phyloP scores from a whole-genome alignment of 2,113 vertebrate genomes.

The Heptranchias perlo region DNA sequence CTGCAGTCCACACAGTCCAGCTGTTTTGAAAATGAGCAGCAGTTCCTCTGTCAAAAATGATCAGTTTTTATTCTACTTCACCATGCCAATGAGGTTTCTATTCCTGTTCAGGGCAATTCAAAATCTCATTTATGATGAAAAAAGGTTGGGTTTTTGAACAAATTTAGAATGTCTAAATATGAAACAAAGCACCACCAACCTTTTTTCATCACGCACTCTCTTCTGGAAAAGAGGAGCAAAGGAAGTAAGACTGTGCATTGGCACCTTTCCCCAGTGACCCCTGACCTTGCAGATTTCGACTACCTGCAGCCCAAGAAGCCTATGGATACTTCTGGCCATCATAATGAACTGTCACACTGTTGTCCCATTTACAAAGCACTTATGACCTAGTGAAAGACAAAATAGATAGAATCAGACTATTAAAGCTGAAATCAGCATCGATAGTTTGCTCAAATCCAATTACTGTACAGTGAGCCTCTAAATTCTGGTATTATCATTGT shows the following conservation, averaged over 20 bases:
- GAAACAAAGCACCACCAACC: conserved; percentile 67
- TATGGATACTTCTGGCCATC: conserved; percentile 48
- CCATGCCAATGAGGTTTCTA: not conserved
- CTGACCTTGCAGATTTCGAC: conserved; percentile 49
- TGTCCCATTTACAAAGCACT: conserved; percentile 41
- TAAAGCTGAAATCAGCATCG: conserved; percentile 2
- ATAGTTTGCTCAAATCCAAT: not conserved
- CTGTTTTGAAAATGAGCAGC: not conserved
- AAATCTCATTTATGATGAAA: conserved; percentile 49
- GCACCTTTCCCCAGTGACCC: conserved; percentile 50
- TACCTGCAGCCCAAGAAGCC: conserved; percentile 52
- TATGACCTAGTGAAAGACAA: conserved; percentile 47
- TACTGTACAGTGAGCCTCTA: not conserved
- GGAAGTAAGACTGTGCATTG: conserved; percentile 47
- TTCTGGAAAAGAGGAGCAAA: conserved; percentile 51
- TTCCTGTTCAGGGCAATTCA: not conserved
- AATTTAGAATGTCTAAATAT: conserved; percentile 45
- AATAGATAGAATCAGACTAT: conserved; percentile 36
- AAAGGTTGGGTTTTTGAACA: conserved; percentile 65
- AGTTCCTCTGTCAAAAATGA: not conserved
- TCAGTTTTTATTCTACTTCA: not conserved
- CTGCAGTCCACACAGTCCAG: not conserved
- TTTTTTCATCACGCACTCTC: conserved; percentile 55
- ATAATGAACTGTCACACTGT: conserved; percentile 47
- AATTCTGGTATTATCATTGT: conserved; percentile 4